Conservation (phyloP, 2,797 vertebrate species). For the Telmatherina bonti region DNA sequence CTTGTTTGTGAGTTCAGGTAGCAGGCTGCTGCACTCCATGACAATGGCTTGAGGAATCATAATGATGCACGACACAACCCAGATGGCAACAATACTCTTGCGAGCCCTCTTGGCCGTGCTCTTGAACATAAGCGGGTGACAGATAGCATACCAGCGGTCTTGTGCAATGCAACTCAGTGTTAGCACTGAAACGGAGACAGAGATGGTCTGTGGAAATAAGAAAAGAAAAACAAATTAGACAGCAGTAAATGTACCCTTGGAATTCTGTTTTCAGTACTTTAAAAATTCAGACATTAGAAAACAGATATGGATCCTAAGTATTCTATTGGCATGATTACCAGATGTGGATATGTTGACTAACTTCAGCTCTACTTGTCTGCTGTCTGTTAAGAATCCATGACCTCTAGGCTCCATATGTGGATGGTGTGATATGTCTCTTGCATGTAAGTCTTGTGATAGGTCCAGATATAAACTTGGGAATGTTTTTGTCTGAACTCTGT, state of each 20-base stretch:
- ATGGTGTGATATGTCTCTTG: too few relatives aligned
- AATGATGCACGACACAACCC: conserved; percentile 93
- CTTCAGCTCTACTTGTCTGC: too few relatives aligned
- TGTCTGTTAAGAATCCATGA: too few relatives aligned
- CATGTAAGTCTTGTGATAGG: too few relatives aligned
- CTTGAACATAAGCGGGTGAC: conserved; percentile 98
- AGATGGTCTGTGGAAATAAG: conserved; percentile 87
- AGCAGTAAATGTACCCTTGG: neutral
- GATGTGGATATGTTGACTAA: too few relatives aligned
- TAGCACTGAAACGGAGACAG: conserved; percentile 95
- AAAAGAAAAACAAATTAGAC: conserved; percentile 14
- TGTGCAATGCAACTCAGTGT: conserved; percentile 97
- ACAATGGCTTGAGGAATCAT: conserved; percentile 98
- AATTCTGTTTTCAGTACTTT: neutral
- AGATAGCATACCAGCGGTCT: conserved; percentile 98
- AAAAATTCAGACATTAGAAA: neutral
- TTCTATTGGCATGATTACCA: too few relatives aligned
- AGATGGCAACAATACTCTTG: conserved; percentile 93
- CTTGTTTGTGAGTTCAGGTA: conserved; percentile 95
- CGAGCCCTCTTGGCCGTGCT: conserved; percentile 94
- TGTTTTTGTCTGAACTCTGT: too few relatives aligned
- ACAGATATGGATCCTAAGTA: too few relatives aligned
- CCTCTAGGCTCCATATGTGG: too few relatives aligned
- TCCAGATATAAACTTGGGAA: too few relatives aligned
- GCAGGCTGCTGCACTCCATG: conserved; percentile 93